Conservation (phyloP, 2,797 vertebrate species). For the Aselliscus stoliczkanus region DNA sequence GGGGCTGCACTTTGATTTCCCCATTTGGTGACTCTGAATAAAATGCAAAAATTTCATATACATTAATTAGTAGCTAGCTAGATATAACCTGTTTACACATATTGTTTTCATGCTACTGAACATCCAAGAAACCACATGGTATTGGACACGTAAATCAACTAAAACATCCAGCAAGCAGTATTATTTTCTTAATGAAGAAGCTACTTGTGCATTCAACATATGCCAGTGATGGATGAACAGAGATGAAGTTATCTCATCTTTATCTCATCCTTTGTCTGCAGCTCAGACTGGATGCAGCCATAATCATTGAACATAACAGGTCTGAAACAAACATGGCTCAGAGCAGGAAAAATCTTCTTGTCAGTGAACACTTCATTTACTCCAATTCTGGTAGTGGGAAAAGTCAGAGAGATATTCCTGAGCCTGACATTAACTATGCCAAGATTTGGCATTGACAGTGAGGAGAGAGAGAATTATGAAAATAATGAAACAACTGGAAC, state of each 20-base stretch:
- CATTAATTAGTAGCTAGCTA: not conserved
- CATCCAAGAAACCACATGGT: not conserved
- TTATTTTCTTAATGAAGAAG: not conserved
- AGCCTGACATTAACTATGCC: not conserved
- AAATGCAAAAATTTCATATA: not conserved
- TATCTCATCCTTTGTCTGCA: not conserved
- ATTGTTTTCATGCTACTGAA: not conserved
- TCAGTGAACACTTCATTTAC: not conserved
- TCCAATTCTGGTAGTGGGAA: not conserved
- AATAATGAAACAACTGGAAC: not conserved
- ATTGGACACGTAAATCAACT: not conserved
- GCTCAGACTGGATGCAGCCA: not conserved
- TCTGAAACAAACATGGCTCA: not conserved
- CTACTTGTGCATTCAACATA: not conserved
- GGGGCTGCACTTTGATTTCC: not conserved
- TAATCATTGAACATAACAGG: not conserved
- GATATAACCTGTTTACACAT: not conserved
- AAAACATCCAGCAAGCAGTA: not conserved
- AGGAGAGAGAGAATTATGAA: not conserved
- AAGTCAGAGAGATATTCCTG: not conserved
- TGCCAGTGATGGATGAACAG: not conserved
- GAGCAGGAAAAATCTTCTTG: not conserved
- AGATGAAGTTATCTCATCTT: rapidly evolving
- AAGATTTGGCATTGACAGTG: not conserved
- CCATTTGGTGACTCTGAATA: not conserved